phyloP scores from a whole-genome alignment of 2,888 invertebrate genomes.

The Acleris laterana region DNA sequence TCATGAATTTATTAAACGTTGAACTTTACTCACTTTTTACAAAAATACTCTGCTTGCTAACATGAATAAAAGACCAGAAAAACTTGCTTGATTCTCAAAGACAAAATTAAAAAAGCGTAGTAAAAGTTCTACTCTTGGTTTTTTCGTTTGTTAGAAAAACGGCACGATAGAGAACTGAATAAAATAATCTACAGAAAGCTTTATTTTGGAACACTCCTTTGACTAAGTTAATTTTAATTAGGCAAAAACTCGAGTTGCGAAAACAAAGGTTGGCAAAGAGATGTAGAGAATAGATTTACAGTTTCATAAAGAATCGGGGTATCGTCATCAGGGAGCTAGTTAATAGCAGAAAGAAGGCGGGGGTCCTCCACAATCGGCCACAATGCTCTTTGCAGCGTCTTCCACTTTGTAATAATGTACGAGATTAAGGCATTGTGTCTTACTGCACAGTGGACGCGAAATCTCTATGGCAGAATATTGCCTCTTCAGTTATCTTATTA shows the following conservation, averaged over 20 bases:
- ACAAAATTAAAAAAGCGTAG: conserved; percentile 31
- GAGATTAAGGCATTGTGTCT: conserved; percentile 39
- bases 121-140: conserved; percentile 29
- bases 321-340: conserved; percentile 29
- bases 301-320: conserved; percentile 22
- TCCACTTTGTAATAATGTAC: conserved; percentile 37
- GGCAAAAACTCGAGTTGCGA: conserved; percentile 24
- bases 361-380: conserved; percentile 27
- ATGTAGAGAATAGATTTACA: conserved; percentile 30
- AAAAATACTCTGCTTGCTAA: conserved; percentile 22
- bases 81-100: conserved; percentile 31
- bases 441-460: conserved; percentile 45
- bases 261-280: conserved; percentile 30
- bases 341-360: conserved; percentile 25
- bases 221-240: conserved; percentile 36
- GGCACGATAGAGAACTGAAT: conserved; percentile 32
- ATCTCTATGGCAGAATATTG: conserved; percentile 56
- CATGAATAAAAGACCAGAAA: conserved; percentile 26
- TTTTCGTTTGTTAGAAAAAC: conserved; percentile 33
- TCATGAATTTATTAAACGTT: conserved; percentile 21
- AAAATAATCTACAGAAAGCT: conserved; percentile 38
- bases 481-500: conserved; percentile 48
- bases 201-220: conserved; percentile 35
- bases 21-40: conserved; percentile 22
- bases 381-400: conserved; percentile 30